Evolutionary conservation across 2,888 invertebrate genomes (phyloP), one percentile per base, ranked within the genome.

Genomic region (Phyllotreta cruciferae): DNA sequence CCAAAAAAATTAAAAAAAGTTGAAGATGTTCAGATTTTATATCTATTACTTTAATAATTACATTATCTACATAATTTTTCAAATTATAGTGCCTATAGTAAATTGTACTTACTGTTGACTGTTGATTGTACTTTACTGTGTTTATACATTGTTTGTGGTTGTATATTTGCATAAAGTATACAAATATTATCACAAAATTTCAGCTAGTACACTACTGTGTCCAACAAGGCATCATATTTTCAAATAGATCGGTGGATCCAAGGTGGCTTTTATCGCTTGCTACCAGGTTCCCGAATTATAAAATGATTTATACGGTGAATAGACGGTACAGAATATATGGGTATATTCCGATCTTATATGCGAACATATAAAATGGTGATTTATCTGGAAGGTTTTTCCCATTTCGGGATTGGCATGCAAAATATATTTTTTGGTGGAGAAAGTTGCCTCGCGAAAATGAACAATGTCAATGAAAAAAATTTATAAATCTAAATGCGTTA

Each of bases 231-330:
- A 56, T 52, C 62, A 52, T 58, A 63, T 63, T 62, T 75, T 75
- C 73, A 67, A 71, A 72, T 68, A 73, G 53, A 53, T 61, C 70
- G 71, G 62, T 44, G 56, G 60, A 44, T 47, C 53, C 57, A 67
- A 73, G 72, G 73, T 71, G 73, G 74, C 76, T 75, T 78, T 78
- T 78, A 78, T 78, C 78, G 77, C 77, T 70, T 70, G 71, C 71
- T 73, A 66, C 75, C 78, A 78, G 77, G 72, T 73, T 66, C 70
- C 73, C 77, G 75, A 77, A 78, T 78, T 78, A 78, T 74, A 75
- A 75, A 76, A 77, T 78, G 77, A 78, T 78, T 78, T 78, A 78
- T 76, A 75, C 69, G 64, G 70, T 71, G 74, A 78, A 78, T 77
- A 77, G 76, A 77, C 76, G 73, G 70, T 45, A 73, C 74, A 67